Base-by-base conservation (phyloP, 2,888 invertebrate species). In the Limenitis camilla region DNA sequence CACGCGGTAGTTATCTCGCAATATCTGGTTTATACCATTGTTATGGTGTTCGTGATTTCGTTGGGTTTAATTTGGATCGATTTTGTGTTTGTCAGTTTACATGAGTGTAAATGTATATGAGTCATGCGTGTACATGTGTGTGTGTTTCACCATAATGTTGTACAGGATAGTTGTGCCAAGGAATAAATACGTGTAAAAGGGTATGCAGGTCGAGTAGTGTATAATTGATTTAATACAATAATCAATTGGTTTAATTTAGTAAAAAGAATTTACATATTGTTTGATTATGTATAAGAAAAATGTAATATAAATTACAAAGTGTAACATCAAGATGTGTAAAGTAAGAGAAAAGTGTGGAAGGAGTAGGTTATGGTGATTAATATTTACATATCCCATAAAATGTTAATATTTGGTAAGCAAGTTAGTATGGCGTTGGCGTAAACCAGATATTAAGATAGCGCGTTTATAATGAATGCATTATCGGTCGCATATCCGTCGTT, bases 1-100 rank as follows among this genome's bases (percentile, higher is more conserved):
- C 76, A 94, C 90, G 89, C 93, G 91, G 68, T 94, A 91, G 88
- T 94, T 93, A 80, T 95, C 94, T 87, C 93, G 92, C 80, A 96
- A 92, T 84, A 94, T 93, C 95, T 95, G 90, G 81, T 87, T 86
- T 84, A 77, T 74, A 72, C 78, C 79, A 67, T 54, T 61, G 55
- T 38, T 40, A 40, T 31, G 46, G 38, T 31, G 40, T 39, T 40
- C 31, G 32, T 35, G 6, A 19, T 42, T 38, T 40, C 38, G 27
- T 30, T 29, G 29, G 27, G 40, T 44, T 42, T 40, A 38, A 39
- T 48, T 7, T 31, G 6, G 31, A 11, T 45, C 7, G 8, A 5
- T 3, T 19, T 32, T 28, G n/a, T 39, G 29, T 48, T 6, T 29
- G 6, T 30, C 9, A 27, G 19, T 39, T 38, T 47, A 5, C 36